These are phyloP conservation scores for Xyrauchen texanus DNA, from an alignment of 2,113 vertebrate species.

Conservation along the genomic window DNA sequence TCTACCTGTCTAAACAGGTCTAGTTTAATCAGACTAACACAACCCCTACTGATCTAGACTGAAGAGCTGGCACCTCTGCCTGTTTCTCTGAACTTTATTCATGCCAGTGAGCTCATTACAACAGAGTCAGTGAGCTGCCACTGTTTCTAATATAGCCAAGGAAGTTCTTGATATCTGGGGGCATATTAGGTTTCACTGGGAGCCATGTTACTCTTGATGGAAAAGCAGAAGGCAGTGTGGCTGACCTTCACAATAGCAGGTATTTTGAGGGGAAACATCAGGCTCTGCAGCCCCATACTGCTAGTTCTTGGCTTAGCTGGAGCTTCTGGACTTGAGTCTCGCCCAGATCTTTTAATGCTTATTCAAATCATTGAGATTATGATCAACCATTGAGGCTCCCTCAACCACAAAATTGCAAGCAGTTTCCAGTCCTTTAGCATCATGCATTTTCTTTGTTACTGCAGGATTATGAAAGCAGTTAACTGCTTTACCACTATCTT, in stretches of 20 bases:
- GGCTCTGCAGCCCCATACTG: background rate
- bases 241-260: background rate
- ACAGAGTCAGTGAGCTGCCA: conserved; percentile 3
- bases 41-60: conserved; percentile 11
- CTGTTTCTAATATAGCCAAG: conserved; percentile 16
- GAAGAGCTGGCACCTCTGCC: conserved; percentile 9
- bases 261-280: background rate
- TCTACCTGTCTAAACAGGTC: conserved; percentile 23
- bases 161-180: background rate
- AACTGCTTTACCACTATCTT: no score
- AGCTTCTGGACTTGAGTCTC: no score
- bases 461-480: no score
- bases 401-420: no score
- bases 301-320: background rate
- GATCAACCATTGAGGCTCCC: no score
- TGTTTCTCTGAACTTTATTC: conserved; percentile 6
- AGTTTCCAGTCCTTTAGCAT: no score
- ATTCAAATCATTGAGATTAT: background rate
- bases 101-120: conserved; percentile 25
- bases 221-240: conserved; percentile 1
- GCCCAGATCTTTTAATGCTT: no score
- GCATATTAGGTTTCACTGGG: conserved; percentile 15
- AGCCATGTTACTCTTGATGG: conserved; percentile 2
- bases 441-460: background rate
- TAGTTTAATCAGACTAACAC: conserved; percentile 15